Base-by-base conservation (phyloP, 1,140 invertebrate species). In the Atta cephalotes region DNA sequence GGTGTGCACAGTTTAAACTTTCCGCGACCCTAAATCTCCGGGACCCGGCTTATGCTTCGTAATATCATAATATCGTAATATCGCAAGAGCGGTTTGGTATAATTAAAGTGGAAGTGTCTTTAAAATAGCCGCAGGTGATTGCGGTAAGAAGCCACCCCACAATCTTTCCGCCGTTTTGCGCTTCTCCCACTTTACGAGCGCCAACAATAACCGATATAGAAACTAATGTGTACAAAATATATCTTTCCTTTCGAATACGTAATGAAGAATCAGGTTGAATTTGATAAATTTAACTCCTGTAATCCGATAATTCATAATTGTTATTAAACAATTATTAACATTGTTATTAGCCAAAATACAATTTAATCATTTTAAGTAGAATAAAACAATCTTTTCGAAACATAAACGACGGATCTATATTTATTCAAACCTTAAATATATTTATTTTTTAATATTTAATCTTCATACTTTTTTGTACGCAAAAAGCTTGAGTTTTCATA, bases 51-150 rank as follows among this genome's bases (percentile, higher is more conserved):
- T 92, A 92, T 93, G 91, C 92, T 91, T 92, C 89, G 92, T 93
- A 93, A 94, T 94, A 93, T 94, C 92, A 92, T 94, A 94, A 95
- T 94, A 92, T 94, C 91, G 89, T 93, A 94, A 94, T 92, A 94
- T 94, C 91, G 89, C 90, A 79, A 91, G 85, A 91, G 91, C 91
- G 91, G 90, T 92, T 93, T 88, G 88, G 90, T 93, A 92, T 94
- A 95, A 95, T 95, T 94, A 95, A 94, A 94, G 92, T 94, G 81
- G 91, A 95, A 94, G 92, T 93, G 91, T 93, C 94, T 94, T 94
- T 93, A 93, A 94, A 94, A 94, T 92, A 92, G 94, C 94, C 93
- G 71, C 91, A 77, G 91, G 93, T 93, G 89, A 93, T 94, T 87
- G 91, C 89, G 89, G 90, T 87, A 90, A 93, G 65, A 87, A 80